Conservation (phyloP, 2,888 invertebrate species). For the Zygaena filipendulae region DNA sequence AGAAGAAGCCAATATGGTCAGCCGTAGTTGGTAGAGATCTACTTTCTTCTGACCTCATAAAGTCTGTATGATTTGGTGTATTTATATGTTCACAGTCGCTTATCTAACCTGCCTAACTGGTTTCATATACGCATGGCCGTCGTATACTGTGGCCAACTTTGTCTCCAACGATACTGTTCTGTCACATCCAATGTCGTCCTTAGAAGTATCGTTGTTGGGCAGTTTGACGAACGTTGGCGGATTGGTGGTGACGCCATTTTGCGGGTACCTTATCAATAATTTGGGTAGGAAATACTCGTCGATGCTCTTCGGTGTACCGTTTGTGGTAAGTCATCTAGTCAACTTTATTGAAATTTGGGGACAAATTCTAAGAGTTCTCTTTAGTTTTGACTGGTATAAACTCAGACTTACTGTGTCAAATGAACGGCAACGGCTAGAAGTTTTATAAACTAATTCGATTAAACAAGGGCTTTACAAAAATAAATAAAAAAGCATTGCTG, state of each 20-base stretch:
- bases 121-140: conserved; percentile 48
- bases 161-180: conserved; percentile 41
- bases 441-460: too few species aligned
- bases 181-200: conserved; percentile 31
- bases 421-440: too few species aligned
- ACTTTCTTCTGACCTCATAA: not conserved
- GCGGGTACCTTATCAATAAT: conserved; percentile 37
- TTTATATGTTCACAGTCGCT: conserved; percentile 28
- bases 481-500: too few species aligned
- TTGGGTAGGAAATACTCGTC: conserved; percentile 48
- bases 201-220: conserved; percentile 44
- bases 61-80: not conserved
- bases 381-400: not conserved
- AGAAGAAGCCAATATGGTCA: too few species aligned
- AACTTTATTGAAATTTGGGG: not conserved
- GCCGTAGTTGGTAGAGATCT: too few species aligned
- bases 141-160: conserved; percentile 42
- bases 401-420: not conserved
- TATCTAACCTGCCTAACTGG: conserved; percentile 41
- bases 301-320: conserved; percentile 45
- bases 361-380: not conserved
- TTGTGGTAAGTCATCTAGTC: conserved; percentile 31
- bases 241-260: conserved; percentile 38
- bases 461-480: too few species aligned
- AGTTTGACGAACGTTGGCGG: conserved; percentile 46